Evolutionary conservation across 2,797 vertebrate genomes (phyloP).

Genomic region (Brotula barbata): DNA sequence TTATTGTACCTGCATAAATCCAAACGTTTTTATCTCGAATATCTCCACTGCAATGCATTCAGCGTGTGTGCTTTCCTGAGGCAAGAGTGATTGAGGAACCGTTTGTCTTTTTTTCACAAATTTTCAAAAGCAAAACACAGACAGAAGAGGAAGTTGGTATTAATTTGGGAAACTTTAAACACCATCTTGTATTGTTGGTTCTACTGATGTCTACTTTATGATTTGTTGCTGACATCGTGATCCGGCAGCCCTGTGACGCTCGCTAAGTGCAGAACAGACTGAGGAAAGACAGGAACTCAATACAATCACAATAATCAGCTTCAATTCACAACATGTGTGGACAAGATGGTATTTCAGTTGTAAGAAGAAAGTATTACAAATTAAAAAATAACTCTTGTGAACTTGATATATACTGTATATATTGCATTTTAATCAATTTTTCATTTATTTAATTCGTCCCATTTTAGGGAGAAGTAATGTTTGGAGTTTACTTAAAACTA

Average conservation of each 20-base stretch:
- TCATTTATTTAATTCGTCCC: too few relatives aligned
- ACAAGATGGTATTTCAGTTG: too few relatives aligned
- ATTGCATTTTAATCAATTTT: too few relatives aligned
- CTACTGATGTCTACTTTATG: slow-evolving; percentile 21
- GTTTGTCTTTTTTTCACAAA: slow-evolving; percentile 50
- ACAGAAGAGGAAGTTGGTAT: slow-evolving; percentile 51
- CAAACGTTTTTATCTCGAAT: slow-evolving; percentile 26
- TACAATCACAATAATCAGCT: slow-evolving; percentile 25
- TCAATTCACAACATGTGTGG: slow-evolving; percentile 2
- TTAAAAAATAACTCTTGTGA: too few relatives aligned
- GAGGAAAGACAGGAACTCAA: slow-evolving; percentile 11
- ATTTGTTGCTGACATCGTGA: slow-evolving; percentile 10
- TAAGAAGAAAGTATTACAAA: too few relatives aligned
- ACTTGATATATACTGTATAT: too few relatives aligned
- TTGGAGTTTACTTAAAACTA: too few relatives aligned
- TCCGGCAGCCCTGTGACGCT: slow-evolving; percentile 47
- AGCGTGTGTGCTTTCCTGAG: slow-evolving; percentile 81
- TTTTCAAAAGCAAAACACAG: slow-evolving; percentile 56
- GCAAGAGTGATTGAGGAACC: slow-evolving; percentile 72
- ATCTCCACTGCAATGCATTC: slow-evolving; percentile 50
- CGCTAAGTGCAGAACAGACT: background rate
- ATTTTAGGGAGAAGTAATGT: too few relatives aligned
- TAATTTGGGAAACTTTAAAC: slow-evolving; percentile 46
- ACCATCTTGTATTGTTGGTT: slow-evolving; percentile 11
- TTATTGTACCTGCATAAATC: slow-evolving; percentile 38